Evolutionary conservation across 2,113 vertebrate genomes (phyloP).

Genomic region (Numida meleagris): DNA sequence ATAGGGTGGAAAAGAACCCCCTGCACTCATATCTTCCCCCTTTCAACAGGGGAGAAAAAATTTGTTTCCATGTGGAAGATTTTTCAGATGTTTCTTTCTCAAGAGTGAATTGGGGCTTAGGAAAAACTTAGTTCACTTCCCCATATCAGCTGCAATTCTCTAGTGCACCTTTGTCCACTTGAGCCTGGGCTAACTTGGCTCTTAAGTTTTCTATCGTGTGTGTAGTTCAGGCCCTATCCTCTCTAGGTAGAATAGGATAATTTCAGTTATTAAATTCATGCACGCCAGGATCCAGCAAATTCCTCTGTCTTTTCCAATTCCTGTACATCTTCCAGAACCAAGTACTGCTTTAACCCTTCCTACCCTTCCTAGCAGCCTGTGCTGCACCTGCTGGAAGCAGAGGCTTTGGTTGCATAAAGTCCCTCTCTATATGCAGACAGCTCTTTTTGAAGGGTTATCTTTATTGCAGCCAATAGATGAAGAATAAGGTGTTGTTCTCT

Average conservation of each 20-base stretch:
- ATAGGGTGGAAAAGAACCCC: neutral
- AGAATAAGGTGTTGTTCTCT: neutral
- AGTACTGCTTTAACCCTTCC: slow-evolving; percentile 42
- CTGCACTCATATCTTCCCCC: neutral
- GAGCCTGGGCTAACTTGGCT: slow-evolving; percentile 16
- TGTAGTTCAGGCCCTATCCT: neutral
- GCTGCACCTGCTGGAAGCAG: slow-evolving; percentile 40
- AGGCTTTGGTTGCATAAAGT: neutral
- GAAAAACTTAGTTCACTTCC: slow-evolving; percentile 47
- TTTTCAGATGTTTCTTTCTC: slow-evolving; percentile 32
- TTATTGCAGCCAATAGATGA: slow-evolving; percentile 5
- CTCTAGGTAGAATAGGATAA: slow-evolving; percentile 6
- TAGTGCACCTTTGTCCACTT: slow-evolving; percentile 3
- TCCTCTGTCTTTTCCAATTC: slow-evolving; percentile 52
- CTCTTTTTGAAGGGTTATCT: slow-evolving; percentile 26
- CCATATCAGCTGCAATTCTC: slow-evolving; percentile 3
- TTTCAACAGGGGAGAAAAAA: neutral
- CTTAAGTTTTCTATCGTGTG: neutral
- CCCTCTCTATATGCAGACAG: neutral
- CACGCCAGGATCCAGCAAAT: slow-evolving; percentile 27
- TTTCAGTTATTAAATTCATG: slow-evolving; percentile 26
- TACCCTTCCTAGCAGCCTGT: neutral
- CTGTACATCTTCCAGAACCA: slow-evolving; percentile 35
- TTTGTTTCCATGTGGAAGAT: neutral
- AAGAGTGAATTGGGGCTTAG: neutral